Evolutionary conservation across 2,888 invertebrate species (phyloP), one percentile per base, ranked within the genome.

Genomic region (Lissocephala sabroskyi): DNA sequence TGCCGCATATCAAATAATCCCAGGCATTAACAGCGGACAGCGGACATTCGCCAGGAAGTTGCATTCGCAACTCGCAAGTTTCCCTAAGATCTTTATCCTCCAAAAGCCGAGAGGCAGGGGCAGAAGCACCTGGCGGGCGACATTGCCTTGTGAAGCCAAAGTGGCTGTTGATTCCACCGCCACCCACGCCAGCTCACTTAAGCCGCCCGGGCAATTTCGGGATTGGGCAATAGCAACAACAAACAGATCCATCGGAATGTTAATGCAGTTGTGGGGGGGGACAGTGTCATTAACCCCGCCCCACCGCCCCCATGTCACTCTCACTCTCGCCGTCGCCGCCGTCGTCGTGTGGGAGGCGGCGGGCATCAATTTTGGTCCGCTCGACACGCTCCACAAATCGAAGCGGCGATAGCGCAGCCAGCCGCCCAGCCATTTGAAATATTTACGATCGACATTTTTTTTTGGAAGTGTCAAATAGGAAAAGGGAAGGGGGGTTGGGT

Each of bases 351-450:
- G 37, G 37, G 37, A 74, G 68, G 65, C 65, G 71, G 53, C 65
- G 71, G 53, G 50, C 68, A 77, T 77, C 66, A 74, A 77, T 70
- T 67, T 70, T 59, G 65, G 64, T 59, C 70, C 70, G 23, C 59
- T 59, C 41, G 45, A 45, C 47, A 36, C 52, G 39, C 58, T 42
- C 41, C 52, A 41, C 50, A 59, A 74, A 70, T 74, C 77, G 70
- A 60, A 50, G n/a, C n/a, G 65, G 41, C 52, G 64, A 23, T 19
- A 28, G 18, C 39, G 23, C n/a, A n/a, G n/a, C n/a, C n/a, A 5
- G 14, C 35, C 5, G 5, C 35, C 14, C 18, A 17, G 41, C 10
- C 41, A 29, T 18, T 13, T 30, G 32, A 41, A 17, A 19, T 14
- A 37, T 37, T 44, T 28, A 19, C 11, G 29, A 44, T 28, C 14